phyloP scores from a whole-genome alignment of 64 coral and sea anemone genomes.

The Astreopora myriophthalma region DNA sequence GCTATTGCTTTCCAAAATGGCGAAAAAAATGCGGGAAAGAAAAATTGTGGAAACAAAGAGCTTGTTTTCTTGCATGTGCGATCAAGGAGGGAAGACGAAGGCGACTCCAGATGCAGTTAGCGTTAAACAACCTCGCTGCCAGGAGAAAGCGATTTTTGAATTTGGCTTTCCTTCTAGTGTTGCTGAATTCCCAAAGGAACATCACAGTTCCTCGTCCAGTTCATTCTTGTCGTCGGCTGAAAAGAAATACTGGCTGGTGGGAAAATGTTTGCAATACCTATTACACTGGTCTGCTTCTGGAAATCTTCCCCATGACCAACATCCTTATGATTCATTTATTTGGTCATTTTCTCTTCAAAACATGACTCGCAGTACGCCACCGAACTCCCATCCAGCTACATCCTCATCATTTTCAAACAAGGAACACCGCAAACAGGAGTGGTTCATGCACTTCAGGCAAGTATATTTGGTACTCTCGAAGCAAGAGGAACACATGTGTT shows the following conservation, averaged over 20 bases:
- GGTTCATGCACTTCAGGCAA: neutral
- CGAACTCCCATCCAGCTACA: neutral
- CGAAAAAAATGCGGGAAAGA: constrained; percentile 17
- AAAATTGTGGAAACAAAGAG: constrained; percentile 18
- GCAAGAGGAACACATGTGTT: neutral
- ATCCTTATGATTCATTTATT: too few species aligned
- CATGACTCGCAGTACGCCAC: constrained; percentile 37
- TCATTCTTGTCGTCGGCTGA: neutral
- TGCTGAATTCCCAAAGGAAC: neutral
- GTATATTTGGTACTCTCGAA: constrained; percentile 3
- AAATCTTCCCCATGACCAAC: too few species aligned
- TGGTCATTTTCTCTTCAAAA: neutral
- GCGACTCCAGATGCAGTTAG: neutral
- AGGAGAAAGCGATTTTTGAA: constrained; percentile 29
- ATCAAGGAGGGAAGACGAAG: constrained; percentile 28
- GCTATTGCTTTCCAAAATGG: neutral
- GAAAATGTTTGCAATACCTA: too few species aligned
- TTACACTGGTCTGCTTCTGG: too few species aligned
- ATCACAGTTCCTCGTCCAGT: neutral
- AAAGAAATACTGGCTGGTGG: too few species aligned
- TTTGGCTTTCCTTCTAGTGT: constrained; percentile 10
- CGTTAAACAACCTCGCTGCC: constrained; percentile 17
- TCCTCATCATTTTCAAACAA: neutral
- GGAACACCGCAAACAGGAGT: constrained; percentile 19
- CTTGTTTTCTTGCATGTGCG: constrained; percentile 25